Conservation (phyloP, 2,797 vertebrate genomes). For the Miichthys miiuy region DNA sequence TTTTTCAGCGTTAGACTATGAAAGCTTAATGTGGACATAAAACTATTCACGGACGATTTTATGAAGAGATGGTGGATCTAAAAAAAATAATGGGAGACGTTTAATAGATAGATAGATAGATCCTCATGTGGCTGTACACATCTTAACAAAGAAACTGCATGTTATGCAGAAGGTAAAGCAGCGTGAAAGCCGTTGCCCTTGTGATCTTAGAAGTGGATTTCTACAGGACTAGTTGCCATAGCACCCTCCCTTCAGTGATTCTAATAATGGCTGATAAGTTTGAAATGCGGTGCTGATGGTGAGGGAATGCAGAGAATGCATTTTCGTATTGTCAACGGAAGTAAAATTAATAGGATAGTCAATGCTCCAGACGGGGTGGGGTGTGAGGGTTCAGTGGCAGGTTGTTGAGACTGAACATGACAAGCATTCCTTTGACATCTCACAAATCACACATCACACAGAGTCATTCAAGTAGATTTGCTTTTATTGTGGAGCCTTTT, state of each 20-base stretch:
- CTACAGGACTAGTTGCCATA: constrained; percentile 62
- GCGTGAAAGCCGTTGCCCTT: constrained; percentile 47
- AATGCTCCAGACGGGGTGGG: background rate
- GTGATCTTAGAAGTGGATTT: constrained; percentile 52
- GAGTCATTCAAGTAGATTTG: constrained; percentile 18
- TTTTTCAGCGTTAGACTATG: constrained; percentile 40
- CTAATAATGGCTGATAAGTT: constrained; percentile 56
- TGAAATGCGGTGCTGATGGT: constrained; percentile 47
- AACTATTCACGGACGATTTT: constrained; percentile 43
- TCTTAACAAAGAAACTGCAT: constrained; percentile 14
- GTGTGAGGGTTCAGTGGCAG: background rate
- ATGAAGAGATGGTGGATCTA: constrained; percentile 26
- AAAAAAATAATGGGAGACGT: constrained; percentile 28
- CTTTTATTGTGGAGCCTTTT: constrained; percentile 27
- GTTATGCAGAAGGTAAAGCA: constrained; percentile 27
- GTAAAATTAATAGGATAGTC: constrained; percentile 25
- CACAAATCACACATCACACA: constrained; percentile 9
- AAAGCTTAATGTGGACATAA: constrained; percentile 50
- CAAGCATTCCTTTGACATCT: constrained; percentile 4
- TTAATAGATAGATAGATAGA: constrained; percentile 23
- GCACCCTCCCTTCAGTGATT: constrained; percentile 58
- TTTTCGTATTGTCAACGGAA: constrained; percentile 31
- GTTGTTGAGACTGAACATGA: constrained; percentile 27
- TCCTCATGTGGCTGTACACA: constrained; percentile 8
- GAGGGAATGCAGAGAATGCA: constrained; percentile 36